Percentiles rank a stretch among this genome's conserved stretches.
phyloP scores from a whole-genome alignment of 2,888 invertebrate species.

The Rhaphigaster nebulosa region DNA sequence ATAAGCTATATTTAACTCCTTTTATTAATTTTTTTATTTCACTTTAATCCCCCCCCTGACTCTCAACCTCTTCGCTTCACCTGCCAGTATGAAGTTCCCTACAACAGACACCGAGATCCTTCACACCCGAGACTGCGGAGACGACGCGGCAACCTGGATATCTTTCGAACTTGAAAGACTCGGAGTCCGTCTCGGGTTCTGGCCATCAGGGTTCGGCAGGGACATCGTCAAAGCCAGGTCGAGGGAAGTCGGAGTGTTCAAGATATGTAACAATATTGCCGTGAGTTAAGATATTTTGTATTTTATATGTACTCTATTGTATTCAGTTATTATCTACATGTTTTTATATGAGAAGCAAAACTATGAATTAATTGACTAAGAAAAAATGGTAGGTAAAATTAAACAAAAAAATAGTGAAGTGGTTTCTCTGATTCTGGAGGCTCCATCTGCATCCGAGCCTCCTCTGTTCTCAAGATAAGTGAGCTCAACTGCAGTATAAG shows the following conservation, averaged over 20 bases:
- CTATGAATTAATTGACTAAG: no score
- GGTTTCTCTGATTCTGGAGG: no score
- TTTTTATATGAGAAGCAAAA: no score
- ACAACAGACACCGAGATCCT: conserved; percentile 68
- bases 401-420: no score
- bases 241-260: conserved; percentile 68
- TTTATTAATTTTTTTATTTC: neutral
- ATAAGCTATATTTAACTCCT: neutral
- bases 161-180: conserved; percentile 69
- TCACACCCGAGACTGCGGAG: conserved; percentile 80
- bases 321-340: no score
- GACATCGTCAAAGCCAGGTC: neutral
- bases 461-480: no score
- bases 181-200: neutral
- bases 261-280: conserved; percentile 66
- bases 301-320: no score
- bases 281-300: conserved; percentile 64
- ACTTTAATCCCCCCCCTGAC: neutral
- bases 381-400: no score
- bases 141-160: conserved; percentile 81
- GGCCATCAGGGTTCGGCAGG: neutral
- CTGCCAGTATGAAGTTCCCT: conserved; percentile 35
- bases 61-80: neutral
- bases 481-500: no score
- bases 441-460: no score